Evolutionary conservation across 2,888 invertebrate genomes (phyloP), one percentile per base, ranked within the genome.

Genomic region (Leptinotarsa rubiginosa): DNA sequence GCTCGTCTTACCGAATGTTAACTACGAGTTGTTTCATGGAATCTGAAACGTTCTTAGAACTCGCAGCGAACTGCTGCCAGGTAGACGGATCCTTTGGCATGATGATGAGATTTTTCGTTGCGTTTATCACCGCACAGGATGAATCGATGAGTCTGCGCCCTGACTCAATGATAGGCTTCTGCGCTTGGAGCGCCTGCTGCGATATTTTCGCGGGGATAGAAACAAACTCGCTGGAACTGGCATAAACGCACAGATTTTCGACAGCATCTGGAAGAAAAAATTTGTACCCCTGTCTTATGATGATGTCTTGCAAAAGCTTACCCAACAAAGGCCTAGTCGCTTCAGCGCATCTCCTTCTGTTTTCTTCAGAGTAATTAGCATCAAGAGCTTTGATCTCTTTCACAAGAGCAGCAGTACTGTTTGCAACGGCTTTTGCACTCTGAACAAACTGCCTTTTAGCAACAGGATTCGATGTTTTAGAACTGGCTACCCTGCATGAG

Each of bases 401-500:
- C 22, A 99, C 98, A 22, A 99, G 91, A 78, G 93, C 93, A 0
- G 98, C 96, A 0, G 99, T 99, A 20, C 96, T 96, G 88, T 96
- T 96, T 68, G 99, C 99, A 2, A 99, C 97, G 84, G 98, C 97
- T 87, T 98, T 97, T 71, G 99, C 99, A 79, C 97, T 95, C 86
- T 98, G 97, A 71, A 99, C 98, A 88, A 99, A 98, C 88, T 98
- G 98, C 49, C 97, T 89, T 89, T 98, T 98, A 72, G 97, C 97
- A 4, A 95, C 95, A 0, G 97, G 96, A 87, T 96, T 96, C 74
- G 91, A 92, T 1, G 97, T 97, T 85, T 95, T 95, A 78, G 95
- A 95, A 47, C 97, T 97, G 0, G 99, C 98, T 70, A 94, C 92
- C 75, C 82, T 78, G 85, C 99, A 99, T 54, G 97, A 95, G 86